Base-by-base conservation (phyloP, 1,140 invertebrate genomes). In the Melanaphis sacchari region DNA sequence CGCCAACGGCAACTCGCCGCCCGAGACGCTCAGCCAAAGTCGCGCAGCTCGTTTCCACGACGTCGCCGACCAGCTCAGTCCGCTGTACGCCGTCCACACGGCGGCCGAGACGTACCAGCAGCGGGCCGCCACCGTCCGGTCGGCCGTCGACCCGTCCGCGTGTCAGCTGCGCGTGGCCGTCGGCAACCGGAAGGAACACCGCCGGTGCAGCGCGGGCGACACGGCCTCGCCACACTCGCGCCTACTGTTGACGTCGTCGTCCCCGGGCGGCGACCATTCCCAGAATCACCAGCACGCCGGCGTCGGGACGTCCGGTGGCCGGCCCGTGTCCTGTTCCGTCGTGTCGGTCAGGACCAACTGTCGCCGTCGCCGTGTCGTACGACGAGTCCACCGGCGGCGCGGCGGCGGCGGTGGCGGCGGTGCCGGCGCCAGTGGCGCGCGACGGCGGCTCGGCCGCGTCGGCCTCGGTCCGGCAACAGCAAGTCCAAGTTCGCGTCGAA, bases 41-140 rank as follows among this genome's bases (percentile, higher is more conserved):
- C 93, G 31, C 91, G 91, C 2, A 90, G 87, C 52, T 94, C 94
- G 41, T 92, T 95, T 84, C 95, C 21, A 93, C 91, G 8, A 95
- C 95, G 8, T 95, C 95, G 94, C 94, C 95, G 52, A 93, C 93
- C 21, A 93, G 93, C 18, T 93, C 41, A 94, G 95, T 6, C 95
- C 95, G 18, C 94, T 96, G 18, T 96, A 96, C 93, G 95, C 96
- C 0, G 96, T 96, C 0, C 96, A 96, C 94, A 90, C 94, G 87
- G 95, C 96, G 26, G 96, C 96, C 43, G 96, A 96, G 7, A 93
- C 94, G 31, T 94, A 94, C 66, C 94, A 93, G 0, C 91, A 93
- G 36, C 66, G 91, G 46, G 91, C 94, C 2, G 91, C 94, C 4
- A 89, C 93, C 84, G 46, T 94, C 95, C 24, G 93, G 93, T 82